These are phyloP conservation scores for Desmophyllum pertusum DNA, from an alignment of 92 coral and sea anemone species.

Conservation along the genomic window DNA sequence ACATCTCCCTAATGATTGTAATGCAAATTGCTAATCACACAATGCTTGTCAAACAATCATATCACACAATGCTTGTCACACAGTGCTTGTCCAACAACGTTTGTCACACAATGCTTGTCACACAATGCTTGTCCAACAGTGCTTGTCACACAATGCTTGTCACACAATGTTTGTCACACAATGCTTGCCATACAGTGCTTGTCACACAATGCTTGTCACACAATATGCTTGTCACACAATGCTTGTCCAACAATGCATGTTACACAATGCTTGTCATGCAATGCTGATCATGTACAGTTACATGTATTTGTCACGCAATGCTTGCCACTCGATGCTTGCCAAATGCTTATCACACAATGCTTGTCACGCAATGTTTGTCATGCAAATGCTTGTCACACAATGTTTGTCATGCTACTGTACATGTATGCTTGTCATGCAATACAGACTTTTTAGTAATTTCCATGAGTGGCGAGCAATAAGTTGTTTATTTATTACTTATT, in stretches of 20 bases:
- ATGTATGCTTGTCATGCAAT: no score
- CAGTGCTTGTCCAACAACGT: background rate
- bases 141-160: background rate
- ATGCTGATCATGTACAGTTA: background rate
- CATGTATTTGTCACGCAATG: background rate
- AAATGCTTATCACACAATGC: background rate
- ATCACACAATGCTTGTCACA: background rate
- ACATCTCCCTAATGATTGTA: no score
- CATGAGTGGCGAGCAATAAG: no score
- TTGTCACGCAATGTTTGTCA: background rate
- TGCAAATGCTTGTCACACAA: background rate
- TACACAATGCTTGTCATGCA: background rate
- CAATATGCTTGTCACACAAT: background rate
- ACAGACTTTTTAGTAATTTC: no score
- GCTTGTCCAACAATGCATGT: background rate
- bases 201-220: background rate
- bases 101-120: background rate
- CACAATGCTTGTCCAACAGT: background rate
- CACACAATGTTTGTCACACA: background rate
- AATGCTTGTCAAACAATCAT: background rate
- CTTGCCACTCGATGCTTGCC: background rate
- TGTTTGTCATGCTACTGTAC: background rate
- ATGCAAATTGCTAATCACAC: no score
- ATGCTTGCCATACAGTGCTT: background rate
- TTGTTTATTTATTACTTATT: no score